Conservation (phyloP, 2,113 vertebrate species). For the Mus pahari region DNA sequence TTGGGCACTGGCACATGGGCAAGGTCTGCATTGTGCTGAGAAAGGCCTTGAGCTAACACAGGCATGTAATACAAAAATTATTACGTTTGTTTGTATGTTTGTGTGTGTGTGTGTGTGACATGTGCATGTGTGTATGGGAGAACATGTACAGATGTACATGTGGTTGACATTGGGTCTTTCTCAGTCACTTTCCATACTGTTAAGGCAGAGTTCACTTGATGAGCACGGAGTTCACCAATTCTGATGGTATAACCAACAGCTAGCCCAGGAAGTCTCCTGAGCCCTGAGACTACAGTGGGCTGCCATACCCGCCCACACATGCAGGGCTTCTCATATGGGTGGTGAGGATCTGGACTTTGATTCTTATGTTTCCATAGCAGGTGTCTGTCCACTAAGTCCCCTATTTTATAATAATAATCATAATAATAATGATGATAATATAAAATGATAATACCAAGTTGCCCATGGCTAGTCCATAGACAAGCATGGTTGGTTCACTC, state of each 20-base stretch:
- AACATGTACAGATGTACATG: not conserved
- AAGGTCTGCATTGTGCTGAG: not conserved
- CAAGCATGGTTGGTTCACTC: not conserved
- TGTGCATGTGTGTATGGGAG: not conserved
- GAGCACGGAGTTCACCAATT: not conserved
- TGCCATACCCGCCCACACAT: not conserved
- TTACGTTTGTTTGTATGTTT: not conserved
- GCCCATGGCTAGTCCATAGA: not conserved
- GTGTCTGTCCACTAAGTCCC: too few species aligned
- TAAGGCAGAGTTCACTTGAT: not conserved
- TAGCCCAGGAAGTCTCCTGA: not conserved
- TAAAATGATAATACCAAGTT: not conserved
- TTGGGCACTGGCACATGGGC: not conserved
- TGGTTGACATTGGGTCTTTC: not conserved
- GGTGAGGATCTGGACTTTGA: not conserved
- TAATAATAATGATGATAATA: not conserved
- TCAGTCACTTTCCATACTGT: not conserved
- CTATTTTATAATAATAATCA: not conserved
- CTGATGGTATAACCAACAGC: not conserved
- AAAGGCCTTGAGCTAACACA: not conserved
- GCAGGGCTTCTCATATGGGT: not conserved
- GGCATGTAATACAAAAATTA: not conserved
- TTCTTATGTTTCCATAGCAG: not conserved
- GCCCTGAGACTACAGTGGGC: not conserved
- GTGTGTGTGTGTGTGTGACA: not conserved